These are phyloP conservation scores for Yponomeuta plumbellus DNA, from an alignment of 2,888 invertebrate species.

Conservation along the genomic window DNA sequence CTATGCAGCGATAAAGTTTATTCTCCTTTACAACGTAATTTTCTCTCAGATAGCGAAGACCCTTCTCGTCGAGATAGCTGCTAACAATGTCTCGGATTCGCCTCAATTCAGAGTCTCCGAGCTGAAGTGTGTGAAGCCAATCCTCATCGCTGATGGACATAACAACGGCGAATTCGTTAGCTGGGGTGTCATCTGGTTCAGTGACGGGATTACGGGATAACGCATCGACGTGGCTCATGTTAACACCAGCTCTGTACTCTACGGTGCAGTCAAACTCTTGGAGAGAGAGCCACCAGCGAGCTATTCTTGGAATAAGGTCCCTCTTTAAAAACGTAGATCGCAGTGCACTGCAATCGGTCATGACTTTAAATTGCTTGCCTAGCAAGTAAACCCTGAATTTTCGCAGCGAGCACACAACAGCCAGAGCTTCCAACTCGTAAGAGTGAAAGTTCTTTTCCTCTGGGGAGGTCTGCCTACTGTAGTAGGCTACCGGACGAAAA, in stretches of 20 bases:
- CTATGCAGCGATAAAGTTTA: conserved; percentile 22
- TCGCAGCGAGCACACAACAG: conserved; percentile 21
- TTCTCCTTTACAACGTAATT: conserved; percentile 25
- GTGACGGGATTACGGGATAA: too few species aligned
- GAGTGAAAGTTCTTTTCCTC: conserved; percentile 11
- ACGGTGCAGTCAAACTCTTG: conserved; percentile 15
- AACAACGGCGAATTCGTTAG: conserved; percentile 21
- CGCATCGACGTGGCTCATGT: conserved; percentile 21
- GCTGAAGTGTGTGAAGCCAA: conserved; percentile 25
- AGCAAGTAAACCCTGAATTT: conserved; percentile 25
- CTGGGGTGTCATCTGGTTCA: too few species aligned
- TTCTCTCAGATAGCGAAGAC: conserved; percentile 22
- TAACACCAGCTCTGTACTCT: conserved; percentile 13
- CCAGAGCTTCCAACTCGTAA: conserved; percentile 8
- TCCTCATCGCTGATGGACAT: conserved; percentile 19
- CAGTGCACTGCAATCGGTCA: conserved; percentile 26
- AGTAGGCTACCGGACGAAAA: conserved; percentile 2
- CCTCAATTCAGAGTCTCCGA: conserved; percentile 23
- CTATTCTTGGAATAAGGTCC: conserved; percentile 23
- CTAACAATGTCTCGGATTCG: conserved; percentile 22
- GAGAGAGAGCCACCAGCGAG: conserved; percentile 17
- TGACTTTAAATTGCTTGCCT: conserved; percentile 24
- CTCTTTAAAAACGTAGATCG: conserved; percentile 24
- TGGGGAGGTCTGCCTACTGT: neutral
- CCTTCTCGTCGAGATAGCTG: conserved; percentile 20